A percentile compares a stretch with the other conserved stretches of the same genome.
Evolutionary conservation across 1,140 invertebrate species (phyloP).

Genomic region (Nebria ingens): DNA sequence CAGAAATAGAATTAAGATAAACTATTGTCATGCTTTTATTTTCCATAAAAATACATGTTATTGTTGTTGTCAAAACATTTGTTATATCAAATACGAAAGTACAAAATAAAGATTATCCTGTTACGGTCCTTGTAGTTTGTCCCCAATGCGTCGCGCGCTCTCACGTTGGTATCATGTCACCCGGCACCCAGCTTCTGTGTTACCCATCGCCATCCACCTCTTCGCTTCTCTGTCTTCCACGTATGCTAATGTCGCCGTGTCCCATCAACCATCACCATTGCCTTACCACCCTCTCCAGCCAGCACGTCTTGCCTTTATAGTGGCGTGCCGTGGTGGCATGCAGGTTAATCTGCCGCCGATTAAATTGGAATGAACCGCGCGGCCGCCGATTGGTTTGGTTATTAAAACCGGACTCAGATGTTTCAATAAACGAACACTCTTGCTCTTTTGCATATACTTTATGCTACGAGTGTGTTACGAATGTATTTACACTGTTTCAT

Average conservation of each 20-base stretch:
- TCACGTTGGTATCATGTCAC: neutral
- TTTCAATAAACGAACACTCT: conserved; percentile 4
- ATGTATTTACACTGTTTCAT: too few relatives aligned
- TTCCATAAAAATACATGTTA: too few relatives aligned
- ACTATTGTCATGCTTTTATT: too few relatives aligned
- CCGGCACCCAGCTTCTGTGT: neutral
- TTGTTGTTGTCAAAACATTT: too few relatives aligned
- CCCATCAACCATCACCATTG: neutral
- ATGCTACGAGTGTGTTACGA: too few relatives aligned
- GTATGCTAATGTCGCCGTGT: neutral
- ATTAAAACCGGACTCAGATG: conserved; percentile 7
- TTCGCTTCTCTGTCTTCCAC: neutral
- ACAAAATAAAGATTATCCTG: too few relatives aligned
- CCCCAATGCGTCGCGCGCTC: neutral
- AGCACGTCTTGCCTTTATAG: neutral
- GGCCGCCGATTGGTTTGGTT: neutral
- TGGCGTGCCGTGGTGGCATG: neutral
- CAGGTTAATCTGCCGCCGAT: neutral
- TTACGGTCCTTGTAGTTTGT: too few relatives aligned
- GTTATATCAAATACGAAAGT: too few relatives aligned
- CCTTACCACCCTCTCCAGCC: neutral
- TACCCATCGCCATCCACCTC: neutral
- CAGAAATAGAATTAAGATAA: too few relatives aligned
- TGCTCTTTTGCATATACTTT: too few relatives aligned
- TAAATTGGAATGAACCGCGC: conserved; percentile 2